A percentile compares a stretch with the other conserved stretches of the same genome.
Conservation (phyloP, 2,113 vertebrate species). For the Isurus oxyrinchus region DNA sequence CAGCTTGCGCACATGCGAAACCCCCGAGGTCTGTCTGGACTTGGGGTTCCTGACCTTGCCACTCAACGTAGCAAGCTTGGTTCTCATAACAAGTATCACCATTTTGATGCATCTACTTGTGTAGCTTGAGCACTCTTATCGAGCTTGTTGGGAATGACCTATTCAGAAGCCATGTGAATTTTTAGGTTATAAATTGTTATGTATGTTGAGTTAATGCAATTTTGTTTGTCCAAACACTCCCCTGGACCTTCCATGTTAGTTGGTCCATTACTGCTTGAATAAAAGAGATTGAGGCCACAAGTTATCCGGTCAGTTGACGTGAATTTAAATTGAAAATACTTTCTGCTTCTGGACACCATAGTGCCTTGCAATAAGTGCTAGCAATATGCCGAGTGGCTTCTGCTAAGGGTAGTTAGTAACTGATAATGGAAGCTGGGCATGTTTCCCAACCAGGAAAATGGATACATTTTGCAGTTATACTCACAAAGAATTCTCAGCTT, state of each 20-base stretch:
- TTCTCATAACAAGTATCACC: too few relatives aligned
- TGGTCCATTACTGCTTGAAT: neutral
- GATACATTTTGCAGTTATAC: slow-evolving; percentile 27
- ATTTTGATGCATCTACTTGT: too few relatives aligned
- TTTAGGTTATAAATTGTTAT: too few relatives aligned
- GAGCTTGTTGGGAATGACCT: too few relatives aligned
- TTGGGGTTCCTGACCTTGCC: too few relatives aligned
- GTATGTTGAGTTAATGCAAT: neutral
- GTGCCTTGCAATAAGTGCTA: neutral
- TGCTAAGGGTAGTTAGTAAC: neutral
- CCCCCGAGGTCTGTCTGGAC: too few relatives aligned
- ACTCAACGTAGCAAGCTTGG: too few relatives aligned
- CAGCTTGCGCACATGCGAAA: too few relatives aligned
- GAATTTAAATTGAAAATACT: slow-evolving; percentile 30
- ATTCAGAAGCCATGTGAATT: too few relatives aligned
- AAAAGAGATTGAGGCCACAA: neutral
- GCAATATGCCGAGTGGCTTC: neutral
- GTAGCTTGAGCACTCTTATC: too few relatives aligned
- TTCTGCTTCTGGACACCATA: slow-evolving; percentile 30
- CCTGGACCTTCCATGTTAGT: neutral
- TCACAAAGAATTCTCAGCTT: slow-evolving; percentile 38
- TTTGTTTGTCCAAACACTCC: neutral
- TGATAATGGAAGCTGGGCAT: neutral
- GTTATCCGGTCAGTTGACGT: slow-evolving; percentile 33
- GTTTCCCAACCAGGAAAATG: neutral